Conservation (phyloP, 2,113 vertebrate species). For the Trichechus manatus region DNA sequence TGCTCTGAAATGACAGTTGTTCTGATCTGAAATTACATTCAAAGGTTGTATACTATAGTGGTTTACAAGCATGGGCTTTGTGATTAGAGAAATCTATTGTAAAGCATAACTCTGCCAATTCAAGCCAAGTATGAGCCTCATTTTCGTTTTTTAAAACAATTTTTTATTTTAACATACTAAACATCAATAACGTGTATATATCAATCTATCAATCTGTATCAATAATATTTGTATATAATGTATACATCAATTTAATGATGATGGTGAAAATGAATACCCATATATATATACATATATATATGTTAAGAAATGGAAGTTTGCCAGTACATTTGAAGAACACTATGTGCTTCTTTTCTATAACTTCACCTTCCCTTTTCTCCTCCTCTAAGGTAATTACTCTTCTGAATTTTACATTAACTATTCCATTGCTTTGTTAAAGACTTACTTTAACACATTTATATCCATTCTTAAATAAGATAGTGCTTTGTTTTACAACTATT, state of each 20-base stretch:
- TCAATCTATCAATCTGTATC: too few species aligned
- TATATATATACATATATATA: not conserved
- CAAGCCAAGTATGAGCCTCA: not conserved
- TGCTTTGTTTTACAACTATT: not conserved
- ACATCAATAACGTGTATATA: not conserved
- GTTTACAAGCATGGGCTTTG: slow-evolving; percentile 31
- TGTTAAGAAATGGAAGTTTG: not conserved
- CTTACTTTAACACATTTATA: not conserved
- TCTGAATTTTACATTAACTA: not conserved
- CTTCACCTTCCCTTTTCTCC: not conserved
- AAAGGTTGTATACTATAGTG: not conserved
- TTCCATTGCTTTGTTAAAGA: not conserved
- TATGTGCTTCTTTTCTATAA: not conserved
- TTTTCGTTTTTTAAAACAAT: not conserved
- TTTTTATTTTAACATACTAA: not conserved
- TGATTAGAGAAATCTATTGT: not conserved
- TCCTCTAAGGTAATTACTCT: not conserved
- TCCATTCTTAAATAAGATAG: not conserved
- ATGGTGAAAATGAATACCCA: not conserved
- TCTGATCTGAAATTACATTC: slow-evolving; percentile 2
- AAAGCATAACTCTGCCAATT: not conserved
- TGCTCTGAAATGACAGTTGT: not conserved
- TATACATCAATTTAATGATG: not conserved
- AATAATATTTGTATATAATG: not conserved
- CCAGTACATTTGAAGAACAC: not conserved